Base-by-base conservation (phyloP, 2,888 invertebrate species). In the Psococerastis gibbosa region DNA sequence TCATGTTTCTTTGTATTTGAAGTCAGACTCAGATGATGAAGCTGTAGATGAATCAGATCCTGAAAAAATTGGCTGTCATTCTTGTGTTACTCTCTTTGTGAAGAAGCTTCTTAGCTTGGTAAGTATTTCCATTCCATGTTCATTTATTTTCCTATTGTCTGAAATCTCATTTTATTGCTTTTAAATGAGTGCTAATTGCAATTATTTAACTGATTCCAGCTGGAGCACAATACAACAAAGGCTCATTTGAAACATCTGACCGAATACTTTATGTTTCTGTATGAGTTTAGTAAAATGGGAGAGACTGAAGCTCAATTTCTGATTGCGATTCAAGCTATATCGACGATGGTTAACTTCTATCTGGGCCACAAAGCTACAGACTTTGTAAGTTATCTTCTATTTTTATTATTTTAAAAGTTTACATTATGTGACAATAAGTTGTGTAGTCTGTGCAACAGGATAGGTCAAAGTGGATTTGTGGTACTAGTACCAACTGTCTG, bases 201-300 rank as follows among this genome's bases (percentile, higher is more conserved):
- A 17, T 31, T 35, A n/a, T 32, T 35, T 44, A 43, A 44, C 38
- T 32, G 48, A 48, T 48, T 48, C 13, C 51, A 77, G 61, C 78
- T 87, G 78, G 88, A 88, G 56, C 83, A 81, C 56, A 22, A 22
- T 20, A 83, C 84, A 41, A 88, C 85, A 31, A 78, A 85, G 52
- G 78, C 81, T 22, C 84, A 88, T 60, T 59, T 87, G 48, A 78
- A 85, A 47, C 85, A 92, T 60, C 65, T 94, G 49, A 84, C 88
- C 1, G 94, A 94, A 60, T 92, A 89, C 62, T 94, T 94, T 60
- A 79, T 83, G 32, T 73, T 94, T 53, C 65, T 94, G 48, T 81
- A 87, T 58, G 92, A 94, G 60, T 92, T 92, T 62, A 87, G 89
- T 52, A 82, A 89, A 59, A 85, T 91, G 84, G 91, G 92, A 0